Percentiles rank a stretch among this genome's conserved stretches.
These are phyloP conservation scores for Porites lutea DNA, from an alignment of 64 coral and sea anemone genomes.

Conservation along the genomic window DNA sequence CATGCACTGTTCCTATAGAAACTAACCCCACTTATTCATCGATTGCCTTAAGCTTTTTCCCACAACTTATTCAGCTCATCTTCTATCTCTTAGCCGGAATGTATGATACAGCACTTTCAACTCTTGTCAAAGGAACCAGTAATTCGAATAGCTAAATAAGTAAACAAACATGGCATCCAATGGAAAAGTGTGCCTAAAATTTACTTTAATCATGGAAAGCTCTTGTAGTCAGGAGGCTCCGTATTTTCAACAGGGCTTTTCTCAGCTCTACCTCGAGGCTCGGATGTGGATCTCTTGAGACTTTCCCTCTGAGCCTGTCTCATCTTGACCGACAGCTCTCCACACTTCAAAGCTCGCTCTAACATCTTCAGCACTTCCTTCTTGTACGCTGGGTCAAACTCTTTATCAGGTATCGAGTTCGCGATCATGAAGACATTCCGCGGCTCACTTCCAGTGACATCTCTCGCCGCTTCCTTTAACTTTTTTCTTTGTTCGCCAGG, in stretches of 20 bases:
- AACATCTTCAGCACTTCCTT: constrained; percentile 34
- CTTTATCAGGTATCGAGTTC: constrained; percentile 40
- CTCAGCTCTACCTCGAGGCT: no score
- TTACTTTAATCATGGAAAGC: not conserved
- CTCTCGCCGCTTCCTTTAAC: not conserved
- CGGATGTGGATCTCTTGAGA: not conserved
- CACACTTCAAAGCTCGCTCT: constrained; percentile 41
- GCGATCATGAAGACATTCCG: constrained; percentile 51
- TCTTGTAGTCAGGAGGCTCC: not conserved
- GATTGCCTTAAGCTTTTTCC: no score
- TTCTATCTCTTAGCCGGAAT: no score
- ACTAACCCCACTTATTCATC: no score
- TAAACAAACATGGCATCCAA: no score
- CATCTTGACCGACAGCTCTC: constrained; percentile 62
- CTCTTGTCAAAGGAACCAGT: no score
- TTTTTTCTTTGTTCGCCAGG: constrained; percentile 18
- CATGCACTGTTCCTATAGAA: no score
- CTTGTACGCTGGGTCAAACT: constrained; percentile 44
- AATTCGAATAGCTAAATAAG: no score
- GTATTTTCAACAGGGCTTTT: not conserved
- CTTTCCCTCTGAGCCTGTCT: constrained; percentile 41
- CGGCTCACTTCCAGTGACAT: constrained; percentile 46
- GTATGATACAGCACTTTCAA: no score
- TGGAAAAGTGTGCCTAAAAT: no score
- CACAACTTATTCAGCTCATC: no score